Conservation (phyloP, 2,113 vertebrate species). For the Trichechus manatus region DNA sequence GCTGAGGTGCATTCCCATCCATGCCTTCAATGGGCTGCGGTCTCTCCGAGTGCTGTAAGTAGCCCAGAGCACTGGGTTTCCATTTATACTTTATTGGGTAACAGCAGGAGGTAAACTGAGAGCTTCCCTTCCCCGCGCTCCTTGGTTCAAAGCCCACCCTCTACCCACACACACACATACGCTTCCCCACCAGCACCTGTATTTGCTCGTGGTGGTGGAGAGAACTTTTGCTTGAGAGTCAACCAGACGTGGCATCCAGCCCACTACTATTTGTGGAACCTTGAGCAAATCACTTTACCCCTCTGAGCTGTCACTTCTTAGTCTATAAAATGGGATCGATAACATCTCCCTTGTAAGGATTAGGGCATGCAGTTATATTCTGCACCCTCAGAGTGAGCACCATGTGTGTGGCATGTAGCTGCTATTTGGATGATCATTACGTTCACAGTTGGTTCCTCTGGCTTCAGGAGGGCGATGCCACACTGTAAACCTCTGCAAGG, state of each 20-base stretch:
- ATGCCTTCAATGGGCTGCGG: conserved; percentile 95
- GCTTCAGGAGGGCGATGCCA: background rate
- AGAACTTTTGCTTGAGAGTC: background rate
- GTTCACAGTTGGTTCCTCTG: no score
- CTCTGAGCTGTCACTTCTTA: background rate
- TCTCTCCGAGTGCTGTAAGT: conserved; percentile 97
- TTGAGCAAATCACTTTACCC: background rate
- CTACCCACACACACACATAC: background rate
- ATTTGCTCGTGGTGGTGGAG: fast-evolving
- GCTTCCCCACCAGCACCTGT: conserved; percentile 40
- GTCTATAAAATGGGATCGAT: background rate
- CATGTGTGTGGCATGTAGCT: background rate
- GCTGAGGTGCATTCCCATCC: conserved; percentile 95
- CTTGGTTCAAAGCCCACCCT: conserved; percentile 62
- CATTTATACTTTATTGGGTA: fast-evolving
- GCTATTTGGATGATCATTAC: background rate
- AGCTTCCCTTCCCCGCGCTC: background rate
- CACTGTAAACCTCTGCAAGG: background rate
- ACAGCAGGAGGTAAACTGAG: conserved; percentile 4
- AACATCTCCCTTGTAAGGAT: background rate
- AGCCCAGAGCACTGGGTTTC: background rate
- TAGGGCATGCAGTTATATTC: background rate
- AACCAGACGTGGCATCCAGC: background rate
- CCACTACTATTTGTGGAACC: background rate
- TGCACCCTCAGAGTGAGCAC: fast-evolving